These are phyloP conservation scores for Sylvia borin DNA, from an alignment of 2,797 vertebrate genomes.

Conservation along the genomic window DNA sequence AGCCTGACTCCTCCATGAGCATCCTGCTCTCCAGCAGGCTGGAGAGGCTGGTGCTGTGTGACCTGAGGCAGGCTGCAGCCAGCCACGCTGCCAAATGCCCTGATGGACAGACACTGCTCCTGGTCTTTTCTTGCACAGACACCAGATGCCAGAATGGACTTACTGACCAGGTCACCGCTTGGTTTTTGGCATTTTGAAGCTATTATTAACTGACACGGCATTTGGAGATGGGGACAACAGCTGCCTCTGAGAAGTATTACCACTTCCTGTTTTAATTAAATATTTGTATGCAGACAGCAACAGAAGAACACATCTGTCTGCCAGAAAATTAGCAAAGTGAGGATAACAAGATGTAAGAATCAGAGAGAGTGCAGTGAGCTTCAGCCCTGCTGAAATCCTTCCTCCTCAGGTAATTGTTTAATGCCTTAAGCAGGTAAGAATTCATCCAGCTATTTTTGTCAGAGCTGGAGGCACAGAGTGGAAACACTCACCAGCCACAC, in stretches of 20 bases:
- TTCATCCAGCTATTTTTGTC: background rate
- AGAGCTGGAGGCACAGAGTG: background rate
- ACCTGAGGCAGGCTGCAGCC: background rate
- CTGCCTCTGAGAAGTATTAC: background rate
- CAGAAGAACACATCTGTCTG: constrained; percentile 6
- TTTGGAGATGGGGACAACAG: background rate
- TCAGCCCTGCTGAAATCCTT: background rate
- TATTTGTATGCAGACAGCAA: constrained; percentile 1
- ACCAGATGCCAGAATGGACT: background rate
- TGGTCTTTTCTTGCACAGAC: background rate
- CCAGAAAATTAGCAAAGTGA: constrained; percentile 8
- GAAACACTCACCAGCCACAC: background rate
- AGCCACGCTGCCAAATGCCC: background rate
- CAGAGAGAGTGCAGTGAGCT: background rate
- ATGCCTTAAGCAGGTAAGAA: background rate
- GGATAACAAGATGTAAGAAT: background rate
- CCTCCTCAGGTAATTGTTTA: background rate
- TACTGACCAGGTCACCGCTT: background rate
- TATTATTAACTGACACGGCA: background rate
- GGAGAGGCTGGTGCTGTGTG: background rate
- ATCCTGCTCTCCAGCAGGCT: background rate
- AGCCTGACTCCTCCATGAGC: background rate
- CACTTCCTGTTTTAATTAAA: constrained; percentile 11
- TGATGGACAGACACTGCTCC: background rate
- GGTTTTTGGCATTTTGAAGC: background rate